Evolutionary conservation across 2,797 vertebrate species (phyloP).

Genomic region (Eidolon dupreanum): DNA sequence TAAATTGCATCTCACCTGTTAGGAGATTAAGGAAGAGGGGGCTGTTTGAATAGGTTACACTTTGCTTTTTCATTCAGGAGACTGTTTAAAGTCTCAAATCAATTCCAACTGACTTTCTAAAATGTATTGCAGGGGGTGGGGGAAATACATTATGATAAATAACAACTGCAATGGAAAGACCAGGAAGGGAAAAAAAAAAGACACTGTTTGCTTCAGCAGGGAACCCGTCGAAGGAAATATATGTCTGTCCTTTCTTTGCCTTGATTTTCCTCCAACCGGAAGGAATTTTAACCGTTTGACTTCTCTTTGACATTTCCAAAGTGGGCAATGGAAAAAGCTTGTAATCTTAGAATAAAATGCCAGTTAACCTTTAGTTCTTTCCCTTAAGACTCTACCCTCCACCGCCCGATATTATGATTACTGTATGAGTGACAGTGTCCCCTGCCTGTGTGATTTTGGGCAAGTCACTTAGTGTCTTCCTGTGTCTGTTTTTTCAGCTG

Average conservation of each 20-base stretch:
- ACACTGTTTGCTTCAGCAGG: not conserved
- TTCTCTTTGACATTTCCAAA: constrained; percentile 26
- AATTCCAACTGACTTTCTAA: constrained; percentile 68
- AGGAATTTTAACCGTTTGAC: constrained; percentile 40
- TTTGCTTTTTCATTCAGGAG: constrained; percentile 75
- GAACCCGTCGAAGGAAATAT: not conserved
- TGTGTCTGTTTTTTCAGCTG: not conserved
- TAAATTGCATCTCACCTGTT: constrained; percentile 78
- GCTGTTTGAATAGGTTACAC: constrained; percentile 72
- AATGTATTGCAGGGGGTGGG: constrained; percentile 52
- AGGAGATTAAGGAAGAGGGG: constrained; percentile 65
- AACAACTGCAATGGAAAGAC: constrained; percentile 46
- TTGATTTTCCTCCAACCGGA: constrained; percentile 8
- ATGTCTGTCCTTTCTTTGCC: not conserved
- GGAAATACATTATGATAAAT: constrained; percentile 65
- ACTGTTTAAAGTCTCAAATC: constrained; percentile 72
- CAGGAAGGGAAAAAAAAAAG: constrained; percentile 7
- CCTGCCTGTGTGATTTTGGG: not conserved
- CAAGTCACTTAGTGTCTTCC: not conserved
- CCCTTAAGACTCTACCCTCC: not conserved
- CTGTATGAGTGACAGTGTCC: not conserved
- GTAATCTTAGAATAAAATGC: not conserved
- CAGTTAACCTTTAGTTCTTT: not conserved
- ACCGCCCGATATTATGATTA: not conserved
- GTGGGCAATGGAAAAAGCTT: not conserved